Evolutionary conservation across 2,797 vertebrate genomes (phyloP), one percentile per base, ranked within the genome.

Genomic region (Lepidocolaptes lacrymiger): DNA sequence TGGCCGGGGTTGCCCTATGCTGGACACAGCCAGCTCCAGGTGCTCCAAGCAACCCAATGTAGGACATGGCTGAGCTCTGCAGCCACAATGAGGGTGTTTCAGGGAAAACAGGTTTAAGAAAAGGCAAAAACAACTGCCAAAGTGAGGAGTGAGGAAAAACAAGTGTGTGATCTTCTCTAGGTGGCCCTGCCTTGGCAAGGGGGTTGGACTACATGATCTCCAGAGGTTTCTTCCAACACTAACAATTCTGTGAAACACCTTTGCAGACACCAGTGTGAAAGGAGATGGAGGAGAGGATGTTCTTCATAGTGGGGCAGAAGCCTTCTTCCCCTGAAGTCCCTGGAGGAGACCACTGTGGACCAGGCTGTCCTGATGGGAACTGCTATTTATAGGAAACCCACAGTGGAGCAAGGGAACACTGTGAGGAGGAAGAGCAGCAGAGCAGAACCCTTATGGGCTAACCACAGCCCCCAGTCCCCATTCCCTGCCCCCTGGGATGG

Each of bases 21-120:
- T 0, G 0, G 41, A 52, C 37, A 69, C 10, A 72, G 30, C 6
- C 0, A 0, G 30, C 2, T 79, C 21, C 4, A 7, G 28, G 19
- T 0, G 0, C 22, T 63, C 36, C 76, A 82, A 7, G 22, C 0
- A 2, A 63, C 23, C 23, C 61, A 23, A 4, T 5, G 1, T 21
- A 54, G 46, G 63, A 56, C 46, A 56, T 0, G 6, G 26, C 34
- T 34, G 26, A 69, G 39, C 36, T 30, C 30, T 8, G 6, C 8
- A 21, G 13, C 16, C 17, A 15, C 7, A 17, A 5, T 6, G 5
- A 2, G 1, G 9, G 6, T 4, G 1, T 12, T 28, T 30, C 3
- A 0, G 22, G 39, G 19, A 43, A 79, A 85, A n/a, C 0, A 3
- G 4, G 1, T 9, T 43, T 51, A 24, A 66, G 18, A 30, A 71